A percentile compares a stretch with the other conserved stretches of the same genome.
Evolutionary conservation across 2,888 invertebrate genomes (phyloP).

Genomic region (Aphidoletes aphidimyza): DNA sequence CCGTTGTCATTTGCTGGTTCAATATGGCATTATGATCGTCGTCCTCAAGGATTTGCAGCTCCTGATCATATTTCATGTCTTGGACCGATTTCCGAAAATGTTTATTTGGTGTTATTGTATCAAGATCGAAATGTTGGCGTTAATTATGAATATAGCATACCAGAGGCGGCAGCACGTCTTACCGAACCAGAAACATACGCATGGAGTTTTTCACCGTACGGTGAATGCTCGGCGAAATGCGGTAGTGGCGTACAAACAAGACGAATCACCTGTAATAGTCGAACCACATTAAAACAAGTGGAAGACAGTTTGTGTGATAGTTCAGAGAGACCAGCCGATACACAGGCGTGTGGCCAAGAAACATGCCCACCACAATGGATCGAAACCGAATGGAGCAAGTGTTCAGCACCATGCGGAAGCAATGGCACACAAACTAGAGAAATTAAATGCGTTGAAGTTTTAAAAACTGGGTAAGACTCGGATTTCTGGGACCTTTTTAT

Average conservation of each 20-base stretch:
- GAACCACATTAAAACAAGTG: conserved; percentile 76
- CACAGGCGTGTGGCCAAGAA: conserved; percentile 78
- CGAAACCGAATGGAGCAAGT: conserved; percentile 80
- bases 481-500: not conserved
- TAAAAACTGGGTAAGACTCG: conserved; percentile 72
- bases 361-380: conserved; percentile 87
- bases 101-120: conserved; percentile 84
- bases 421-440: conserved; percentile 77
- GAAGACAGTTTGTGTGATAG: conserved; percentile 83
- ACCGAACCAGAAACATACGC: conserved; percentile 79
- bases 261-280: conserved; percentile 82
- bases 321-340: conserved; percentile 76
- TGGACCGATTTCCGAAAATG: conserved; percentile 90
- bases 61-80: conserved; percentile 83
- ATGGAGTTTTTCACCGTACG: conserved; percentile 79
- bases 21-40: conserved; percentile 88
- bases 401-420: conserved; percentile 84
- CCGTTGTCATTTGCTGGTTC: conserved; percentile 83
- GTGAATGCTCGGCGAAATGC: conserved; percentile 85
- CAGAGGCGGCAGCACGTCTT: conserved; percentile 74
- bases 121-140: conserved; percentile 88
- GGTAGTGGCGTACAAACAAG: conserved; percentile 89
- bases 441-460: conserved; percentile 83
- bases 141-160: conserved; percentile 90
- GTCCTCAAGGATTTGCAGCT: conserved; percentile 81